Base-by-base conservation (phyloP, 2,797 vertebrate genomes). In the Cottoperca gobio region DNA sequence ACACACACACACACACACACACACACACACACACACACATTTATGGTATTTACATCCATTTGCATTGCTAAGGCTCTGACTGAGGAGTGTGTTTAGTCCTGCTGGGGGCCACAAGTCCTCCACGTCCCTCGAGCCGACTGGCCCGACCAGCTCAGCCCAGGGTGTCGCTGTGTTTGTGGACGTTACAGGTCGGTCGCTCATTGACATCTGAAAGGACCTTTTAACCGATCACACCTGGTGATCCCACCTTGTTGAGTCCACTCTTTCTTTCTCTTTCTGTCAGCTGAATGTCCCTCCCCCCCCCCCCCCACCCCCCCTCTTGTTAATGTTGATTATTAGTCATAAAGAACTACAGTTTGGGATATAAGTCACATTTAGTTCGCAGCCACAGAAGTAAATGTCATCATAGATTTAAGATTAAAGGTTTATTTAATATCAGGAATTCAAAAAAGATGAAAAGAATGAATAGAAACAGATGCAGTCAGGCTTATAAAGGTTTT, bases 81-180 rank as follows among this genome's bases (percentile, higher is more conserved):
- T 72, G 80, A 50, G 80, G 45, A 76, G 92, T 93, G 93, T 90
- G 88, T 91, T 93, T 92, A 87, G 91, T 93, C 92, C 88, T 90
- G 91, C 88, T 87, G 90, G 85, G 91, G 60, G 73, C 78, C 86
- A 49, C 58, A 40, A 8, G 80, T 24, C 62, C 63, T 45, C 71
- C 54, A 8, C 31, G 3, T 43, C 52, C 54, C 42, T n/a, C 24
- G 73, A 50, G 33, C 53, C n/a, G 43, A 73, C 81, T 3, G 66
- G 74, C n/a, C 42, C 5, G 8, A 71, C 74, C 53, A 2, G 65
- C 65, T 48, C 42, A 2, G 73, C 64, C 61, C 54, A 17, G 62
- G 70, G 78, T 70, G 84, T 81, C 45, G 31, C 46, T 70, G 54
- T 61, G 81, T 79, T 74, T 83, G 76, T 81, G 70, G 76, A 70